Evolutionary conservation across 2,888 invertebrate genomes (phyloP).

Genomic region (Druceiella hillmani): DNA sequence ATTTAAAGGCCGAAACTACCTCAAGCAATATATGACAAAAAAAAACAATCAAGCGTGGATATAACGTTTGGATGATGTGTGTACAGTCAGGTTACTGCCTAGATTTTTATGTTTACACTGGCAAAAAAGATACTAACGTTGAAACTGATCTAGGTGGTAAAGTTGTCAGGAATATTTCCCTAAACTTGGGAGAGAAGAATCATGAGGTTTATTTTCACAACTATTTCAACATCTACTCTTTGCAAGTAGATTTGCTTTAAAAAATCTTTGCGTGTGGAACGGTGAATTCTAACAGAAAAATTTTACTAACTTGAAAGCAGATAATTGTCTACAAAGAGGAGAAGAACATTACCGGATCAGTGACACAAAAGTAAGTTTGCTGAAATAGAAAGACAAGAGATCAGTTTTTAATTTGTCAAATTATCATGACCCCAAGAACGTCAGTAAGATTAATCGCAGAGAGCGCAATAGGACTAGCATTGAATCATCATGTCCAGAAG

Average conservation of each 20-base stretch:
- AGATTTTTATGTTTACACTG: conserved; percentile 16
- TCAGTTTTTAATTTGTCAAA: conserved; percentile 6
- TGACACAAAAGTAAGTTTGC: conserved; percentile 7
- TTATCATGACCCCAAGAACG: conserved; percentile 6
- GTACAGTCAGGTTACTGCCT: conserved; percentile 12
- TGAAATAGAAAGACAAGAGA: conserved; percentile 19
- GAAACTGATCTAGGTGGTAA: conserved; percentile 14
- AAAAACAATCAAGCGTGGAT: conserved; percentile 12
- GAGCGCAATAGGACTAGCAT: conserved; percentile 3
- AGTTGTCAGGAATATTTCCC: conserved; percentile 13
- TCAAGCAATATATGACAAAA: conserved; percentile 13
- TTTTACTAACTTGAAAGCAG: too few species aligned
- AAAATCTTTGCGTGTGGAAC: conserved; percentile 14
- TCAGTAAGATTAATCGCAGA: conserved; percentile 2
- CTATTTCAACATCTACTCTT: conserved; percentile 15
- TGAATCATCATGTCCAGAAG: conserved; percentile 6
- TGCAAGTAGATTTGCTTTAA: conserved; percentile 15
- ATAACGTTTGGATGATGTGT: conserved; percentile 14
- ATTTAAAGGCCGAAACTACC: neutral
- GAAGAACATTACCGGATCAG: conserved; percentile 13
- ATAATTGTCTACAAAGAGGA: too few species aligned
- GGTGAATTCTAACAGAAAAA: conserved; percentile 13
- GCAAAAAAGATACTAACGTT: conserved; percentile 11
- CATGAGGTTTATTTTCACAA: conserved; percentile 16
- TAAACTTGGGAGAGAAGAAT: conserved; percentile 8